Evolutionary conservation across 2,113 vertebrate species (phyloP).

Genomic region (Ursus arctos): DNA sequence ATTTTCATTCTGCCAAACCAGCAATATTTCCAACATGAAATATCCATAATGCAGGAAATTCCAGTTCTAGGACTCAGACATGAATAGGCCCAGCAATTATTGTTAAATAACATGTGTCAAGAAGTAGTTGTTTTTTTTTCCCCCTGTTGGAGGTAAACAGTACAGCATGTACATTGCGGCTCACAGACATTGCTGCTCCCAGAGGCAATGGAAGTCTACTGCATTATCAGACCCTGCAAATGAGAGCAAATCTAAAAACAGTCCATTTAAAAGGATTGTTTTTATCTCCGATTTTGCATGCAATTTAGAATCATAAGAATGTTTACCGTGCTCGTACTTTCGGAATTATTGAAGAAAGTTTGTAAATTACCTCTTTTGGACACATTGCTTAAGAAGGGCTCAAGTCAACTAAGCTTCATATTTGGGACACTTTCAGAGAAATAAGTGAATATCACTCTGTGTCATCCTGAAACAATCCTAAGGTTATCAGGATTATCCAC

Average conservation of each 20-base stretch:
- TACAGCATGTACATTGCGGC: constrained; percentile 65
- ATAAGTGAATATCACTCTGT: background rate
- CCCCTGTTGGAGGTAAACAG: constrained; percentile 72
- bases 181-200: constrained; percentile 65
- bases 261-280: background rate
- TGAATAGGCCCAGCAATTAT: constrained; percentile 38
- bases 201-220: constrained; percentile 38
- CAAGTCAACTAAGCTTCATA: constrained; percentile 3
- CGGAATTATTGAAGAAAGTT: constrained; percentile 3
- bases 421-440: background rate
- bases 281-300: constrained; percentile 12
- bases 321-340: background rate
- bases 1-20: constrained; percentile 73
- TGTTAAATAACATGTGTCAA: constrained; percentile 73
- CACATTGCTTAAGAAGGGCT: background rate
- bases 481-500: background rate
- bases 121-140: constrained; percentile 70
- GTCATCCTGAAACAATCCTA: background rate
- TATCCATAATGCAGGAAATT: constrained; percentile 87
- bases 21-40: constrained; percentile 73
- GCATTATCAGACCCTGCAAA: constrained; percentile 35
- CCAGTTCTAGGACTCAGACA: constrained; percentile 79
- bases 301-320: background rate
- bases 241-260: constrained; percentile 22
- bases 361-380: background rate